phyloP scores from a whole-genome alignment of 2,113 vertebrate species.

The Pluvianellus socialis region DNA sequence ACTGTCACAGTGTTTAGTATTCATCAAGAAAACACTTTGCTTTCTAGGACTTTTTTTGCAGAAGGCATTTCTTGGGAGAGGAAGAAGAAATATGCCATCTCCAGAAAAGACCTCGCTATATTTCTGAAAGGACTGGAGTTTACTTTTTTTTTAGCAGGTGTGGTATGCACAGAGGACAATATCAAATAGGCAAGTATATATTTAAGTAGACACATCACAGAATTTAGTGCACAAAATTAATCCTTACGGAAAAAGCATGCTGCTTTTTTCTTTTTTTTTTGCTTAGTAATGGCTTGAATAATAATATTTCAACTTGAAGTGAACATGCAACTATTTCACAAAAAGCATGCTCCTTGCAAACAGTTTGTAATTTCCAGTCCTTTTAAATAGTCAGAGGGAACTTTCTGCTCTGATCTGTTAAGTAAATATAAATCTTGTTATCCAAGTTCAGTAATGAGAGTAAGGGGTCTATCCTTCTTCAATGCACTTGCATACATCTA shows the following conservation, averaged over 20 bases:
- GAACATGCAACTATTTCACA: conserved; percentile 70
- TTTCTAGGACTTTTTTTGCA: not conserved
- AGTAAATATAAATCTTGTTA: conserved; percentile 79
- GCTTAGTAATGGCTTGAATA: conserved; percentile 66
- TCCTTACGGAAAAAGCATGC: not conserved
- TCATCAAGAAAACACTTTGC: not conserved
- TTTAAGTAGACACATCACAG: conserved; percentile 10
- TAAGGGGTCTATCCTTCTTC: conserved; percentile 69
- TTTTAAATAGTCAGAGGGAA: conserved; percentile 70
- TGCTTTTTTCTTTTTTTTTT: not conserved
- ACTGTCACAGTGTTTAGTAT: not conserved
- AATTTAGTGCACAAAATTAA: conserved; percentile 42
- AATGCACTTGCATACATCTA: conserved; percentile 70
- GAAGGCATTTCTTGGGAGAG: not conserved
- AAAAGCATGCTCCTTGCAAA: conserved; percentile 49
- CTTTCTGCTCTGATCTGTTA: conserved; percentile 72
- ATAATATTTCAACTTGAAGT: conserved; percentile 72
- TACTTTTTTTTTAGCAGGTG: not conserved
- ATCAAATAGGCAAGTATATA: not conserved
- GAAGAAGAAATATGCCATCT: not conserved
- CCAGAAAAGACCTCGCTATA: not conserved
- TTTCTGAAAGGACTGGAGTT: not conserved
- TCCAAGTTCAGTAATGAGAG: conserved; percentile 73
- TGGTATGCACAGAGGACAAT: not conserved
- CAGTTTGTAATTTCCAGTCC: conserved; percentile 59